A percentile compares a stretch with the other conserved stretches of the same genome.
Conservation (phyloP, 2,888 invertebrate species). For the Notodonta dromedarius region DNA sequence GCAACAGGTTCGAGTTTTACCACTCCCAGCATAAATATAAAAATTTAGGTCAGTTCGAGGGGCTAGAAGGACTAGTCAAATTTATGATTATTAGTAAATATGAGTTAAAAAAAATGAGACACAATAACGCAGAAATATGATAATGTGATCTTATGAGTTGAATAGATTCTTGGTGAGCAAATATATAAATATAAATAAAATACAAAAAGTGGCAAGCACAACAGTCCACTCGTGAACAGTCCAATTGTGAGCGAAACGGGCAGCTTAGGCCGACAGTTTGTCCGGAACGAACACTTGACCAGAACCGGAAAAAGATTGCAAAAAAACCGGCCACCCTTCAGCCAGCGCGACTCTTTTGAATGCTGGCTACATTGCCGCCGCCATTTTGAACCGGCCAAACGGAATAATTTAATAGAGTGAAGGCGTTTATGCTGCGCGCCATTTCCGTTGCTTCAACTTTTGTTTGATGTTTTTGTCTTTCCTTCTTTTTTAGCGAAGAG, state of each 20-base stretch:
- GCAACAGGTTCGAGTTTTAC: too few relatives aligned
- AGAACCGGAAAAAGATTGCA: conserved; percentile 26
- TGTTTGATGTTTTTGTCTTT: conserved; percentile 29
- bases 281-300: conserved; percentile 29
- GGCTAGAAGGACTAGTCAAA: too few relatives aligned
- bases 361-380: conserved; percentile 68
- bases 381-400: conserved; percentile 70
- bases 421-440: conserved; percentile 59
- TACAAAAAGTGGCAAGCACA: background rate
- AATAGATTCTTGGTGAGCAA: too few relatives aligned
- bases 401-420: conserved; percentile 79
- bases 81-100: too few relatives aligned
- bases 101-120: too few relatives aligned
- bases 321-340: conserved; percentile 47
- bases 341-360: conserved; percentile 53
- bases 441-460: conserved; percentile 53
- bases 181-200: background rate
- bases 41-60: too few relatives aligned
- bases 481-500: conserved; percentile 7
- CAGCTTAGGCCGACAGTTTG: background rate
- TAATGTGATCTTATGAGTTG: too few relatives aligned
- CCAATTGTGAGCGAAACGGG: background rate
- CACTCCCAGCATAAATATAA: too few relatives aligned
- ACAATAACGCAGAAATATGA: too few relatives aligned
- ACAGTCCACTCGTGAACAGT: background rate